Evolutionary conservation across 1,140 invertebrate genomes (phyloP), one percentile per base, ranked within the genome.

Genomic region (Coelopa frigida): DNA sequence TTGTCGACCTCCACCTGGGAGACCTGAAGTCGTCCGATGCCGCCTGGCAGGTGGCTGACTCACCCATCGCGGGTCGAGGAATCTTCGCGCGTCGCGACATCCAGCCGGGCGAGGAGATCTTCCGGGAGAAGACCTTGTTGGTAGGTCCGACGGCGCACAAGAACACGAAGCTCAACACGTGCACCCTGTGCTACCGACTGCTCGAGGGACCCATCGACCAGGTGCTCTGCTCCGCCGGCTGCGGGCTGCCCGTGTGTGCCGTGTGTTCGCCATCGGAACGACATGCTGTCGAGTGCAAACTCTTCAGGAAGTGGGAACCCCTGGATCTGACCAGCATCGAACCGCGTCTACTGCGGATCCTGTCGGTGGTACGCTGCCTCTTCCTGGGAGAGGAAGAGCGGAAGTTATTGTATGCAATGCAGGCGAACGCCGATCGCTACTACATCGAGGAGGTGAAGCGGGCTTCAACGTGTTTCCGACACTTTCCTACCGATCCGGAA

Each of bases 41-140:
- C 11, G 22, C 55, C 46, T 76, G 72, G 73, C 62, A 48, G n/a
- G 66, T 83, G 26, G 53, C 52, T 14, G 61, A 71, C 44, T 82
- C 80, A 0, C 53, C 67, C 1, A 50, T 82, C 8, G 73, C 75
- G 23, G 83, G 83, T 2, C 75, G 81, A 5, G 82, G 82, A 10
- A 49, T 86, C 6, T 75, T 85, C 43, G 81, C 83, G 0, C 75
- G 58, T 0, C 66, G 77, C 29, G 74, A 82, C 50, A 81, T 86
- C 10, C 53, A 60, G n/a, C 50, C 71, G 5, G 82, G 82, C 22
- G 82, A 85, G 63, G 55, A 82, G 22, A 75, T 88, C 10, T 82
- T 83, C 50, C 67, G 75, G 2, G 84, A 87, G 59, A 68, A 63
- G 33, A 78, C 84, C 0, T 55, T 86, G 2, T 68, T 86, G n/a